Conservation (phyloP, 1,140 invertebrate species). For the Hypsibius dujardini region DNA sequence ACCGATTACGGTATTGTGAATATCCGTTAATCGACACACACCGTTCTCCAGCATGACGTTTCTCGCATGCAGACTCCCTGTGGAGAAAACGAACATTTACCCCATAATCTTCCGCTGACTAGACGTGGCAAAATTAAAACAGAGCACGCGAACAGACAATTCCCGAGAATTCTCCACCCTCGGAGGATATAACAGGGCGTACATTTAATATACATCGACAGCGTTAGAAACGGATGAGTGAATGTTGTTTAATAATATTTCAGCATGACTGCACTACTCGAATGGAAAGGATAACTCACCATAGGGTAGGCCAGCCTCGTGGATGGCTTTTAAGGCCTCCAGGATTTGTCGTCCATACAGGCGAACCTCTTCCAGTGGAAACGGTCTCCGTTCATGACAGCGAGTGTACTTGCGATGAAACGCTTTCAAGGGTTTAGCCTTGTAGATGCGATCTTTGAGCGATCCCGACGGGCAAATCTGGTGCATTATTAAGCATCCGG, state of each 20-base stretch:
- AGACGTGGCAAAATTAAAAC: too few species aligned
- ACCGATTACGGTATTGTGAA: conserved; percentile 65
- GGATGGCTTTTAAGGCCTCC: conserved; percentile 58
- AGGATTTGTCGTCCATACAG: conserved; percentile 54
- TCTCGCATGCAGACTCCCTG: conserved; percentile 65
- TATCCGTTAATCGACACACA: conserved; percentile 52
- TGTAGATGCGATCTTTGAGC: conserved; percentile 47
- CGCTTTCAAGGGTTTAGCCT: conserved; percentile 50
- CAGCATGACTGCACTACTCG: background rate
- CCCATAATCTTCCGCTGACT: too few species aligned
- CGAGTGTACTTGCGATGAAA: conserved; percentile 70
- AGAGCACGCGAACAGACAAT: too few species aligned
- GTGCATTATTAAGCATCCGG: conserved; percentile 56
- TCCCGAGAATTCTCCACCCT: too few species aligned
- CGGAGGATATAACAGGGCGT: too few species aligned
- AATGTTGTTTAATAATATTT: background rate
- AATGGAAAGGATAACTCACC: background rate
- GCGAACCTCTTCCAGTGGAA: conserved; percentile 51
- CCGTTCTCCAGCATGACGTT: conserved; percentile 60
- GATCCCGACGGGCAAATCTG: conserved; percentile 54
- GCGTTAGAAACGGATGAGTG: too few species aligned
- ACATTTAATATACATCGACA: too few species aligned
- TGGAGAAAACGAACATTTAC: conserved; percentile 21
- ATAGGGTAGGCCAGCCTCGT: conserved; percentile 58
- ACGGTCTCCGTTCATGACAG: conserved; percentile 50